phyloP scores from a whole-genome alignment of 2,888 invertebrate genomes.

The Drosophila mimetica region DNA sequence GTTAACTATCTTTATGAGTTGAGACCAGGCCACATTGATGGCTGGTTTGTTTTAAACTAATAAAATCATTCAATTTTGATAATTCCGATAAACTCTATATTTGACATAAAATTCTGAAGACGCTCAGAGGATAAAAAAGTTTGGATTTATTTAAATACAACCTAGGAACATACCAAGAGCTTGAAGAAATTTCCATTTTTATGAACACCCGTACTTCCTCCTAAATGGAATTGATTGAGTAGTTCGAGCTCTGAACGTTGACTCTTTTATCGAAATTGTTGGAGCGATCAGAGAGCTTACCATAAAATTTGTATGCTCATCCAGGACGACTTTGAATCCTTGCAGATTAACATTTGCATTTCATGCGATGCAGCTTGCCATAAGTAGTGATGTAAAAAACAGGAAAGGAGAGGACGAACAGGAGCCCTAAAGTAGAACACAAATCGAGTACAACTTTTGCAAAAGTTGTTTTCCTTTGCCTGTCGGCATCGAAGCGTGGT shows the following conservation, averaged over 20 bases:
- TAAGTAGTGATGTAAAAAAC: conserved; percentile 27
- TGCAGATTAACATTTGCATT: conserved; percentile 36
- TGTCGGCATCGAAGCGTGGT: conserved; percentile 47
- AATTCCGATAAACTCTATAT: neutral
- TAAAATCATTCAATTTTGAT: neutral
- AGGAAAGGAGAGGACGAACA: conserved; percentile 11
- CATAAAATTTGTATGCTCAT: conserved; percentile 30
- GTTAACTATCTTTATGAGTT: neutral
- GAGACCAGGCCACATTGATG: neutral
- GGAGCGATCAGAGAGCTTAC: conserved; percentile 22
- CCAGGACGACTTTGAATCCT: conserved; percentile 21
- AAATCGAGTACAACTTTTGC: conserved; percentile 53
- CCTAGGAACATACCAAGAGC: too few relatives aligned
- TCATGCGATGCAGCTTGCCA: conserved; percentile 34
- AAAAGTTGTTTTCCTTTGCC: conserved; percentile 46
- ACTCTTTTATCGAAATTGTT: neutral
- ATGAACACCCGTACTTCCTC: neutral
- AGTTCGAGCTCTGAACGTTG: neutral
- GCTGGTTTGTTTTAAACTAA: neutral
- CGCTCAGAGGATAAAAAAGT: too few relatives aligned
- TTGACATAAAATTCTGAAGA: neutral
- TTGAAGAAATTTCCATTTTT: neutral
- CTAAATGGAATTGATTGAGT: neutral
- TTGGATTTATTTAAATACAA: too few relatives aligned
- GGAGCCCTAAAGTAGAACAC: conserved; percentile 19